These are phyloP conservation scores for Leptonema lineaticorne DNA, from an alignment of 1,140 invertebrate genomes.

Conservation along the genomic window DNA sequence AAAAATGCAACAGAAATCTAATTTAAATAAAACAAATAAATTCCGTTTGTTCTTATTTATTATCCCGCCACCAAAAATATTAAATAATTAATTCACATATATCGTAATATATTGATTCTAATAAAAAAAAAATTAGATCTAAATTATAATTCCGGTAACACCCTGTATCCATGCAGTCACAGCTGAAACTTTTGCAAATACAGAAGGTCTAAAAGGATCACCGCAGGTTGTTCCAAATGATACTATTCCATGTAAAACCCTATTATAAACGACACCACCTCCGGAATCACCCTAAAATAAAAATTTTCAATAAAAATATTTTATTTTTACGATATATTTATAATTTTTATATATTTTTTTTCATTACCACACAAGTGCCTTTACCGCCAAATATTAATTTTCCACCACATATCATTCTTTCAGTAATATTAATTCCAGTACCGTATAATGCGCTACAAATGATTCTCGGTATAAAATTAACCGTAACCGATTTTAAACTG, in stretches of 20 bases:
- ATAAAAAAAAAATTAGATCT: not conserved
- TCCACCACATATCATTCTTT: slow-evolving; percentile 54
- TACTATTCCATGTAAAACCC: slow-evolving; percentile 50
- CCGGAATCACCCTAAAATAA: slow-evolving; percentile 51
- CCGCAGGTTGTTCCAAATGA: slow-evolving; percentile 53
- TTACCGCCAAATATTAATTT: slow-evolving; percentile 53
- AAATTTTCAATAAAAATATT: not conserved
- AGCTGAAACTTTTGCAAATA: slow-evolving; percentile 52
- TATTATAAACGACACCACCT: slow-evolving; percentile 51
- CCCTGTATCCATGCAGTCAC: slow-evolving; percentile 51
- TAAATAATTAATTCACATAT: not conserved
- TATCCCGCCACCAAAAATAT: not conserved
- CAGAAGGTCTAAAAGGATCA: slow-evolving; percentile 51
- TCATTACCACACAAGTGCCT: slow-evolving; percentile 51
- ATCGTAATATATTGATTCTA: not conserved
- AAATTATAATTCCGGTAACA: slow-evolving; percentile 46
- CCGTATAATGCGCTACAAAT: slow-evolving; percentile 51
- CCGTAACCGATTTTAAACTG: slow-evolving; percentile 51
- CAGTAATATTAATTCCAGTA: slow-evolving; percentile 47
- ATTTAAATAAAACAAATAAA: not conserved
- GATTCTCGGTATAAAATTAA: slow-evolving; percentile 51
- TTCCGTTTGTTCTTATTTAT: not conserved
- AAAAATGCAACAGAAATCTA: too few species aligned
- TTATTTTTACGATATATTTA: not conserved
- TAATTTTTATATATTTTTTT: not conserved